These are phyloP conservation scores for Spatulosminthurus flaviceps DNA, from an alignment of 2,888 invertebrate species.

Conservation along the genomic window DNA sequence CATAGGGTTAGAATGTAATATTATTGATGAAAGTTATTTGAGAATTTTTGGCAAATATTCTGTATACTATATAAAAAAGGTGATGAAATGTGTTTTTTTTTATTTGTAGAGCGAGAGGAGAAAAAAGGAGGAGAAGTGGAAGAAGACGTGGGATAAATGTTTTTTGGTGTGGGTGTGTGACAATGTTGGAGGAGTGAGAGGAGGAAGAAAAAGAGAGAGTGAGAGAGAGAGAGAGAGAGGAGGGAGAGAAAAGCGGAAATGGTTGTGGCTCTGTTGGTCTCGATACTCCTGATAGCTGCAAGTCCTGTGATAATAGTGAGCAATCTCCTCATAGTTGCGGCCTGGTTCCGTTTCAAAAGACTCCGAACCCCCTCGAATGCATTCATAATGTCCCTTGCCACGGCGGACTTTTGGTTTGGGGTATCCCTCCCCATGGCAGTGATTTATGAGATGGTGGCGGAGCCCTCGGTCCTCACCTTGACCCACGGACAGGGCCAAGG, in stretches of 20 bases:
- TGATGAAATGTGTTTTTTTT: too few relatives aligned
- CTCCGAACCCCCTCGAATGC: constrained; percentile 74
- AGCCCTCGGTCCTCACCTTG: background rate
- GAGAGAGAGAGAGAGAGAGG: background rate
- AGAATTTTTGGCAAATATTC: too few relatives aligned
- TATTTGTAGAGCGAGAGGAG: too few relatives aligned
- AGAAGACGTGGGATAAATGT: too few relatives aligned
- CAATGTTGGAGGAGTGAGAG: too few relatives aligned
- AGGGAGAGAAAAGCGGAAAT: constrained; percentile 37
- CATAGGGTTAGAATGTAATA: too few relatives aligned
- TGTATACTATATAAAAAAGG: too few relatives aligned
- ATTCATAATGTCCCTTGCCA: constrained; percentile 72
- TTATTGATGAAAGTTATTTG: too few relatives aligned
- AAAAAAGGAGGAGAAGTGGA: too few relatives aligned
- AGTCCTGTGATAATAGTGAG: constrained; percentile 71
- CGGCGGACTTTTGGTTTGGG: constrained; percentile 72
- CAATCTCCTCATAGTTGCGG: constrained; percentile 72
- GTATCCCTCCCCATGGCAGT: constrained; percentile 72
- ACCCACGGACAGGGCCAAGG: background rate
- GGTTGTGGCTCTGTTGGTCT: constrained; percentile 53
- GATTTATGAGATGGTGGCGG: constrained; percentile 64
- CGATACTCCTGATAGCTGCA: constrained; percentile 56
- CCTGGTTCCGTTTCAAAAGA: constrained; percentile 72
- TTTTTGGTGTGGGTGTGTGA: too few relatives aligned
- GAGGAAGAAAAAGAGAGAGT: background rate